Conservation (phyloP, 1,140 invertebrate species). For the Philotrypesis tridentata region DNA sequence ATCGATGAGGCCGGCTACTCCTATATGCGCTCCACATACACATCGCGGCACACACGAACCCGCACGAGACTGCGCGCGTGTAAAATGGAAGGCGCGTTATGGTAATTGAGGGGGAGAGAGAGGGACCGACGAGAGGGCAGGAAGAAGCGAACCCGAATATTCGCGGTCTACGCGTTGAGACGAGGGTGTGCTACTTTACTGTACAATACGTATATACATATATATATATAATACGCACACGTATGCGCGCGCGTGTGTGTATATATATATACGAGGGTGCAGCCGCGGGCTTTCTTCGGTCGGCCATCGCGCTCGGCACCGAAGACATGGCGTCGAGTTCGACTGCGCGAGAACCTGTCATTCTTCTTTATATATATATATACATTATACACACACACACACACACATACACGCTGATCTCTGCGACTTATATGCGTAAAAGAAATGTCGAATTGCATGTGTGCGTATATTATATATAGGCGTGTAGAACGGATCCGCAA, state of each 20-base stretch:
- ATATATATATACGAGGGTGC: slow-evolving; percentile 4
- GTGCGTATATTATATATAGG: background rate
- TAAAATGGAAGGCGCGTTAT: slow-evolving; percentile 29
- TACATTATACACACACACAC: too few species aligned
- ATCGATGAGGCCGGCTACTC: slow-evolving; percentile 32
- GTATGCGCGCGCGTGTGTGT: too few species aligned
- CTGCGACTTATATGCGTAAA: too few species aligned
- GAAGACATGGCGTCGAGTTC: slow-evolving; percentile 68
- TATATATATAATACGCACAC: too few species aligned
- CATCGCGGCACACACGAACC: background rate
- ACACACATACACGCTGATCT: too few species aligned
- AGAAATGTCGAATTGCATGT: too few species aligned
- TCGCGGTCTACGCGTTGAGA: background rate
- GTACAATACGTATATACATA: background rate
- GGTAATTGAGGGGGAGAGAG: slow-evolving; percentile 20
- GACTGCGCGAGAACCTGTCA: background rate
- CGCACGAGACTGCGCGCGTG: background rate
- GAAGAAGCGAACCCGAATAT: background rate
- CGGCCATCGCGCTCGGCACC: slow-evolving; percentile 68
- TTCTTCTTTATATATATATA: background rate
- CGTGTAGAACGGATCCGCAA: background rate
- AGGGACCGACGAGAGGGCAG: background rate
- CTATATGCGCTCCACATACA: background rate
- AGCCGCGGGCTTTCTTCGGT: slow-evolving; percentile 61
- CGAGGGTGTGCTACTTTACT: background rate